Base-by-base conservation (phyloP, 2,113 vertebrate species). In the Eclectus roratus region DNA sequence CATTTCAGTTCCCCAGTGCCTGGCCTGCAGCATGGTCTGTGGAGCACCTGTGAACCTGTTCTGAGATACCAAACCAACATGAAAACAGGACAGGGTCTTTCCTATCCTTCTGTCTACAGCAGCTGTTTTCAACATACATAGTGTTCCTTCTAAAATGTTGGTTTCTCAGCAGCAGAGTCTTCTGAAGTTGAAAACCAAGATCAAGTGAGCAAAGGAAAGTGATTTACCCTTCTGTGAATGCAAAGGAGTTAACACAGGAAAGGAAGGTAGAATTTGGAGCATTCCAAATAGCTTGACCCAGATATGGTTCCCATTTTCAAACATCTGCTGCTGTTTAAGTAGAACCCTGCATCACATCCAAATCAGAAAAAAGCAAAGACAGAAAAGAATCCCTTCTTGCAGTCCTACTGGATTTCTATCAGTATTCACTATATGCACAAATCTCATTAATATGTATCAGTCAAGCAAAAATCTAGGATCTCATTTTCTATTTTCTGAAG, bases 401-500 rank as follows among this genome's bases (percentile, higher is more conserved):
- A 53, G 25, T 33, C 58, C 9, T 71, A 47, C 56, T 81, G 39
- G 9, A 9, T 41, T 68, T 89, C 78, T 79, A 87, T 76, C 50
- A 63, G 7, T 46, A 68, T 94, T 74, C 31, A 37, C 7, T 71
- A 8, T 43, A 39, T 68, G 20, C 14, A 76, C 69, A 53, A 58
- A 81, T 68, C 25, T 85, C 46, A 86, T 74, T 84, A 33, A 87
- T 60, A 91, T 58, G 14, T 53, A 73, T 70, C 44, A 58, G 7
- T 66, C 60, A 79, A 85, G 17, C 23, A 76, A 93, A 91, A 74
- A 77, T 72, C 29, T 76, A 68, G 61, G 31, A 80, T 43, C 43
- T 76, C 20, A 61, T 93, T 85, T 94, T 89, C 44, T 91, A 24
- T 81, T 91, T 92, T 86, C 60, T 91, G 28, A 74, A 58, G 31